A percentile compares a stretch with the other conserved stretches of the same genome.
Evolutionary conservation across 1,140 invertebrate genomes (phyloP).

Genomic region (Bombus vancouverensis): DNA sequence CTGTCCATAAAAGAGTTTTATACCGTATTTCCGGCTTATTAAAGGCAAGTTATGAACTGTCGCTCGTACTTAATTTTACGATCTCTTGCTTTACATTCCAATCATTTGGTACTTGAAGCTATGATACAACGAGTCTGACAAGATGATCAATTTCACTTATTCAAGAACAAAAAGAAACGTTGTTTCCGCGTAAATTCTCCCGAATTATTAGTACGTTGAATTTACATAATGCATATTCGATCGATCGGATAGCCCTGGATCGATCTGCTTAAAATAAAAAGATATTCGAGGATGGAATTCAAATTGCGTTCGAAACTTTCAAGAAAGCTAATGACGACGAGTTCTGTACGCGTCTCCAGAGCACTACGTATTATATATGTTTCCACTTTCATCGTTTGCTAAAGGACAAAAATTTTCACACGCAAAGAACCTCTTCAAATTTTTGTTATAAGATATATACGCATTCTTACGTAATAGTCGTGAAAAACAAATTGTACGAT

Average conservation of each 20-base stretch:
- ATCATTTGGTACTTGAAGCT: not conserved
- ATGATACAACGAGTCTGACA: not conserved
- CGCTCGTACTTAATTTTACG: not conserved
- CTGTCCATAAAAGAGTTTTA: slow-evolving; percentile 33
- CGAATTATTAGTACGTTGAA: not conserved
- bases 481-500: not conserved
- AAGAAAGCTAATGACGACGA: too few relatives aligned
- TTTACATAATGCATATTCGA: not conserved
- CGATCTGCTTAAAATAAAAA: too few relatives aligned
- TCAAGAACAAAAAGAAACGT: not conserved
- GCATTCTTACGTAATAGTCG: too few relatives aligned
- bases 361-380: too few relatives aligned
- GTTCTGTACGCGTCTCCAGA: too few relatives aligned
- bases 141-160: not conserved
- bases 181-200: not conserved
- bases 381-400: not conserved
- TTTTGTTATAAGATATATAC: not conserved
- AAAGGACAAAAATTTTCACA: not conserved
- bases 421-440: not conserved
- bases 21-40: not conserved
- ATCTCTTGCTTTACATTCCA: not conserved
- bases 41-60: not conserved
- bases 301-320: not conserved
- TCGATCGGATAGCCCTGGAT: not conserved
- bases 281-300: not conserved